phyloP scores from a whole-genome alignment of 2,113 vertebrate genomes.

The Cinclus cinclus region DNA sequence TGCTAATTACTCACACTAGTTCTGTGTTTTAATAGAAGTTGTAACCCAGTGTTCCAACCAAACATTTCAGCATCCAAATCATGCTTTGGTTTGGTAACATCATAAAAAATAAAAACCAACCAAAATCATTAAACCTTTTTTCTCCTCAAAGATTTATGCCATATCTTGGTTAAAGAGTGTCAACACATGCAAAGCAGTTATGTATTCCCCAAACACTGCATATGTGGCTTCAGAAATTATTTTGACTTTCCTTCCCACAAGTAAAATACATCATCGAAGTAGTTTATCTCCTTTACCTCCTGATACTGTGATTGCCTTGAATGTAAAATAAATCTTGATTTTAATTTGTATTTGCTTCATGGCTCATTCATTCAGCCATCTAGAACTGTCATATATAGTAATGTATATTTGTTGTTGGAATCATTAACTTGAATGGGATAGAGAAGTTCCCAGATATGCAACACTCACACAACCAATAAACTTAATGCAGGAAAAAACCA shows the following conservation, averaged over 20 bases:
- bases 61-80: not conserved
- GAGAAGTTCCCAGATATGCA: not conserved
- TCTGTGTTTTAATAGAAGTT: not conserved
- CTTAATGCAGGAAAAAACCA: not conserved
- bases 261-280: not conserved
- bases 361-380: not conserved
- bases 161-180: not conserved
- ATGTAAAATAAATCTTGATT: slow-evolving; percentile 34
- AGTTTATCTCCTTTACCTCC: not conserved
- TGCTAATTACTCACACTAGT: not conserved
- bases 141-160: fast-evolving
- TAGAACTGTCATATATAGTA: not conserved
- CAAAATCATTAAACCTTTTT: not conserved
- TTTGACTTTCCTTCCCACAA: slow-evolving; percentile 6
- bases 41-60: not conserved
- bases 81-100: not conserved
- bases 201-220: not conserved
- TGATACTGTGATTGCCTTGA: not conserved
- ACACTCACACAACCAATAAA: not conserved
- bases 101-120: not conserved
- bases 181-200: not conserved
- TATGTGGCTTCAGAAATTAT: not conserved
- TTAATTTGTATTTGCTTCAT: slow-evolving; percentile 7
- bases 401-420: not conserved
- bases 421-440: not conserved